These are phyloP conservation scores for Melanotaenia trifasciata DNA, from an alignment of 2,797 vertebrate species.

Conservation along the genomic window DNA sequence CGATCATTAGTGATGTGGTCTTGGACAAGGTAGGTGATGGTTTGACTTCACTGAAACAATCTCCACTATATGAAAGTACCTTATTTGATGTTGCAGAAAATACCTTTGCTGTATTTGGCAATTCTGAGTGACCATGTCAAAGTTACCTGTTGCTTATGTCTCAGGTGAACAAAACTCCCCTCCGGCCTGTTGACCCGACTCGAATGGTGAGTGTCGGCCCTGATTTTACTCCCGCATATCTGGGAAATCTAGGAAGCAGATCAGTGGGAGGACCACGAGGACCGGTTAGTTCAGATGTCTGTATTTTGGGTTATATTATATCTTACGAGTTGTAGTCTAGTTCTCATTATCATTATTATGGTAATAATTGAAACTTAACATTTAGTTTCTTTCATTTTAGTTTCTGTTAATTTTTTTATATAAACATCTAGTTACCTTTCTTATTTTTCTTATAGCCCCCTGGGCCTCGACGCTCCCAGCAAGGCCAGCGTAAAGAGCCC, in stretches of 20 bases:
- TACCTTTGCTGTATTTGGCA: background rate
- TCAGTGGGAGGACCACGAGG: slow-evolving; percentile 83
- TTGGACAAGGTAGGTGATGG: slow-evolving; percentile 91
- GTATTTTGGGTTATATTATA: background rate
- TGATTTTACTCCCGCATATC: slow-evolving; percentile 95
- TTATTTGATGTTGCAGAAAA: background rate
- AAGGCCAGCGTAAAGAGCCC: slow-evolving; percentile 91
- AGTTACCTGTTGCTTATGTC: background rate
- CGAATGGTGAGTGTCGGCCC: slow-evolving; percentile 91
- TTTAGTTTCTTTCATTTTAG: background rate
- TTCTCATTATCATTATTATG: background rate
- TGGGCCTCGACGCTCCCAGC: slow-evolving; percentile 93
- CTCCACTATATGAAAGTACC: background rate
- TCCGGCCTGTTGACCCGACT: slow-evolving; percentile 88
- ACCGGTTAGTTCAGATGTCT: slow-evolving; percentile 67
- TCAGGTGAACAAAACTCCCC: slow-evolving; percentile 94
- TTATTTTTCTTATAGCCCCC: slow-evolving; percentile 82
- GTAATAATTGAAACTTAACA: background rate
- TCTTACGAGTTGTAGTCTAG: background rate
- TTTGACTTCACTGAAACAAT: background rate
- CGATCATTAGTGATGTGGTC: slow-evolving; percentile 93
- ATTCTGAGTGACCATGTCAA: background rate
- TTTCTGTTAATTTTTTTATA: background rate
- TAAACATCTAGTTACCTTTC: background rate
- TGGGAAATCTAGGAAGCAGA: slow-evolving; percentile 92